Base-by-base conservation (phyloP, 64 coral and sea anemone species). In the Actinia tenebrosa region DNA sequence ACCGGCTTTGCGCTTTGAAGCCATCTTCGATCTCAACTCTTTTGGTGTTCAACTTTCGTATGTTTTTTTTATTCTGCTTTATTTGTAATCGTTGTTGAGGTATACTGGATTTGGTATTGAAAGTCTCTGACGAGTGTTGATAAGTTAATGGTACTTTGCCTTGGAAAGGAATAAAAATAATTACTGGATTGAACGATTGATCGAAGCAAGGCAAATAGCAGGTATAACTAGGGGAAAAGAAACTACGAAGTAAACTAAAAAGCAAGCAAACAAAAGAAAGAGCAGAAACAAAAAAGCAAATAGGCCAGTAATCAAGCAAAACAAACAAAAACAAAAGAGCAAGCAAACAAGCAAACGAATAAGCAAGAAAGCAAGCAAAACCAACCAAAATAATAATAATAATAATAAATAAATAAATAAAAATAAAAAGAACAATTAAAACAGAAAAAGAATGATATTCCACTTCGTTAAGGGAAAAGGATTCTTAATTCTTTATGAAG, bases 11-110 rank as follows among this genome's bases (percentile, higher is more conserved):
- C 17, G 16, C 7, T 52, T 81, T 81, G 79, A 50, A 81, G 19
- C 79, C 79, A 53, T 45, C 46, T 44, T 81, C 79, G 22, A 81
- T 81, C 46, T 81, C 79, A 22, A 81, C 79, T 52, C 79, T 81
- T 81, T 53, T 45, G 19, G 50, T 50, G 16, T n/a, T 81, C 11
- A 45, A 53, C 45, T 81, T 81, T 75, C 10, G n/a, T 75, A 37
- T 75, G 25, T n/a, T 13, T 30, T 30, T 42, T 75, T 75, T 26
- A 27, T 75, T 75, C 6, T 75, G 13, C 10, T 75, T 75, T 42
- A 10, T 75, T 13, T 75, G 8, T 10, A 14, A 1, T 42, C 42
- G n/a, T 75, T 42, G 69, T 42, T 30, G n/a, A 25, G 69, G 69
- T 14, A 15, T 30, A 30, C 2, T 30, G 8, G n/a, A 14, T 75